These are phyloP conservation scores for Drosophila repletoides DNA, from an alignment of 1,140 invertebrate genomes.

Conservation along the genomic window DNA sequence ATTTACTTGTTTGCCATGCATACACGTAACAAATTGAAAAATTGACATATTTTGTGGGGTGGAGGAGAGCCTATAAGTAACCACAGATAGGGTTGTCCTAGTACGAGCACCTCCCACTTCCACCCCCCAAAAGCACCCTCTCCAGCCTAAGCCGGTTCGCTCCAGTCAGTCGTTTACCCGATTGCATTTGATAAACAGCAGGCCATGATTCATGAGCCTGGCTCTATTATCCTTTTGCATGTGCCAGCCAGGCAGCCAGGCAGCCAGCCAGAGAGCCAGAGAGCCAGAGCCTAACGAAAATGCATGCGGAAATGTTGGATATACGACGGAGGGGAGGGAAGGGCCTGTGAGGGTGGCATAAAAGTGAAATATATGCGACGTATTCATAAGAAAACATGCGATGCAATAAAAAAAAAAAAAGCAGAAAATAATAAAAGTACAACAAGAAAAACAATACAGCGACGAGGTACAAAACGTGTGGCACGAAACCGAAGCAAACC, in stretches of 20 bases:
- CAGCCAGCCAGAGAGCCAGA: too few relatives aligned
- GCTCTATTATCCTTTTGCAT: conserved; percentile 69
- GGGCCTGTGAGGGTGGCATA: conserved; percentile 30
- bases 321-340: background rate
- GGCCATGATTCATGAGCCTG: conserved; percentile 67
- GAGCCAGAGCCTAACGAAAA: conserved; percentile 30
- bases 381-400: conserved; percentile 58
- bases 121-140: background rate
- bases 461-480: conserved; percentile 58
- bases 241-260: too few relatives aligned
- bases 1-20: conserved; percentile 37
- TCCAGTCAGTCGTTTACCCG: conserved; percentile 18
- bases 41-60: conserved; percentile 53
- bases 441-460: conserved; percentile 8
- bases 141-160: background rate
- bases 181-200: conserved; percentile 63
- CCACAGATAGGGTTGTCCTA: conserved; percentile 47
- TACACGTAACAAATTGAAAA: conserved; percentile 65
- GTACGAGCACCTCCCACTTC: background rate
- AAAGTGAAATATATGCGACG: conserved; percentile 51
- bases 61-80: conserved; percentile 36
- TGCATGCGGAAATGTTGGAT: background rate
- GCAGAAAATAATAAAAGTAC: background rate
- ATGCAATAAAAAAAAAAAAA: conserved; percentile 61
- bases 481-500: conserved; percentile 52